phyloP scores from a whole-genome alignment of 2,113 vertebrate species.

The Recurvirostra avosetta region DNA sequence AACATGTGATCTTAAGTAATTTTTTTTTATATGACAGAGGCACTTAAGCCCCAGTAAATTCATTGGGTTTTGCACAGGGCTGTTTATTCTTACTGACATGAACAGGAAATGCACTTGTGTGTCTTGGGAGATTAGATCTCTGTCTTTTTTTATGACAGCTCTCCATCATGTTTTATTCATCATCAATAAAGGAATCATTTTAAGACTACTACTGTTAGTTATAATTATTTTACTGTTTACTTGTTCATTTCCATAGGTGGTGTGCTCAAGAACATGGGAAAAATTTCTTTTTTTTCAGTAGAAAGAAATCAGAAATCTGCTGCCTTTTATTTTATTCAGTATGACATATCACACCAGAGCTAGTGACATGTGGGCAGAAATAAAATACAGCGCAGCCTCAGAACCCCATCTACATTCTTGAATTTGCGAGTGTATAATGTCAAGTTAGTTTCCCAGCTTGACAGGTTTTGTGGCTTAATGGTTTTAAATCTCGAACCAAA shows the following conservation, averaged over 20 bases:
- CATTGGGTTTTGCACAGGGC: background rate
- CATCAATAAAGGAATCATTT: constrained; percentile 27
- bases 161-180: constrained; percentile 47
- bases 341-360: background rate
- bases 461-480: background rate
- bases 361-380: background rate
- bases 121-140: constrained; percentile 21
- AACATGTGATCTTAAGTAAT: background rate
- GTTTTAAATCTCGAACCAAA: background rate
- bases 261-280: background rate
- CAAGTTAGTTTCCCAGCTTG: background rate
- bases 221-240: constrained; percentile 27
- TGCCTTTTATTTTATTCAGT: background rate
- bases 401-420: background rate
- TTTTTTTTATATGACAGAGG: background rate
- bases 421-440: background rate
- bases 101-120: constrained; percentile 11
- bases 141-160: constrained; percentile 9
- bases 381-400: background rate
- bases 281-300: background rate
- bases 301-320: background rate
- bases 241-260: background rate
- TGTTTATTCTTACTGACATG: constrained; percentile 6
- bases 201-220: background rate
- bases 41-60: background rate